A percentile compares a stretch with the other conserved stretches of the same genome.
These are phyloP conservation scores for Mungos mungo DNA, from an alignment of 2,113 vertebrate species.

Conservation along the genomic window DNA sequence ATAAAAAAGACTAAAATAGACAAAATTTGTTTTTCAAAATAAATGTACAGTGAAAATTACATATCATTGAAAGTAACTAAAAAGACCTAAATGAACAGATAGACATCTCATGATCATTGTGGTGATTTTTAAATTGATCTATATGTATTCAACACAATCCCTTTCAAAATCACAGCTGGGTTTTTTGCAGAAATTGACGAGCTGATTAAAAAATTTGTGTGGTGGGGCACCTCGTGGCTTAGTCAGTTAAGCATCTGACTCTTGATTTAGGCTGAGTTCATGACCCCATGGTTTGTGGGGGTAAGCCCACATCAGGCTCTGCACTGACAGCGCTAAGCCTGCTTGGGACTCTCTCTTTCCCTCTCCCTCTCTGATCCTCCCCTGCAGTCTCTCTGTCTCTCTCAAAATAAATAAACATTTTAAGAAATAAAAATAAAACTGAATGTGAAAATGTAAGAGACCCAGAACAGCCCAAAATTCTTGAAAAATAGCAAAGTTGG, in stretches of 20 bases:
- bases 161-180: neutral
- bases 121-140: neutral
- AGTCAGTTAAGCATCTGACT: neutral
- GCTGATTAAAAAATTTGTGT: neutral
- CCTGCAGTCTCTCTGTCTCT: neutral
- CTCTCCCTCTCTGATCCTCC: neutral
- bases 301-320: too few species aligned
- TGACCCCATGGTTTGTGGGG: neutral
- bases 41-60: neutral
- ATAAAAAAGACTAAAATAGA: neutral
- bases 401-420: neutral
- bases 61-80: neutral
- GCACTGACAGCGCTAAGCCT: too few species aligned
- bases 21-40: neutral
- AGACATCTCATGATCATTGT: neutral
- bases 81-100: neutral
- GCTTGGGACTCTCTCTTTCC: neutral
- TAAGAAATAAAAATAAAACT: neutral
- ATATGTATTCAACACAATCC: neutral
- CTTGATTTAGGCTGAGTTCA: neutral
- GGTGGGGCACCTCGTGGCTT: neutral
- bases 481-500: neutral
- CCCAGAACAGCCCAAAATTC: neutral
- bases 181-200: neutral
- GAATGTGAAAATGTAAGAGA: neutral